These are phyloP conservation scores for Clupea harengus DNA, from an alignment of 2,113 vertebrate species.

Conservation along the genomic window DNA sequence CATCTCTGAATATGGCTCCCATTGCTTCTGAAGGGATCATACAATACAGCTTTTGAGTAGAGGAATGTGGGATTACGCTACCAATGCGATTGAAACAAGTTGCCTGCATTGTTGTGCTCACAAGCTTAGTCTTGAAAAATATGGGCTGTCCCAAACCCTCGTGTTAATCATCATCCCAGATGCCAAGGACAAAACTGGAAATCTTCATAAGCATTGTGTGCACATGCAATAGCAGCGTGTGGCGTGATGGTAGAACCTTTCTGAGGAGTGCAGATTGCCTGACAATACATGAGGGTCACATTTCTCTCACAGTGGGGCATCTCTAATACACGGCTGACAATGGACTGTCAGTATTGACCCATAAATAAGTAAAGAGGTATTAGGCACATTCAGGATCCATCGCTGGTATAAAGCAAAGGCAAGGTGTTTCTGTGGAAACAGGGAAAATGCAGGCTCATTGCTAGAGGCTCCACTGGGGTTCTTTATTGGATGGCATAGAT, in stretches of 20 bases:
- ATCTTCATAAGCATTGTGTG: slow-evolving; percentile 63
- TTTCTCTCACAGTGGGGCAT: slow-evolving; percentile 61
- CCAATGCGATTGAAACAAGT: slow-evolving; percentile 62
- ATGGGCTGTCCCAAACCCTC: slow-evolving; percentile 50
- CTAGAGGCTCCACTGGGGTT: neutral
- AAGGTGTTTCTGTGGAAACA: neutral
- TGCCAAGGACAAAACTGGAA: slow-evolving; percentile 43
- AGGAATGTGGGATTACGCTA: slow-evolving; percentile 69
- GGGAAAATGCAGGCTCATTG: neutral
- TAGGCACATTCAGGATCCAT: neutral
- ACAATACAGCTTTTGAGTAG: slow-evolving; percentile 60
- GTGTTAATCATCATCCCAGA: slow-evolving; percentile 62
- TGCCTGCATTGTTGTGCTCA: slow-evolving; percentile 56
- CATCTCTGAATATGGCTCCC: slow-evolving; percentile 65
- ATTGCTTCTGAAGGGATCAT: slow-evolving; percentile 63
- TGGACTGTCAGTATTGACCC: slow-evolving; percentile 39
- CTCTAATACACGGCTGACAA: slow-evolving; percentile 53
- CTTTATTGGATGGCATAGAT: neutral
- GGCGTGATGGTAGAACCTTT: slow-evolving; percentile 60
- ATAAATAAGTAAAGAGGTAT: slow-evolving; percentile 19
- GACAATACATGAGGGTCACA: slow-evolving; percentile 63
- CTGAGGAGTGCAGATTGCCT: slow-evolving; percentile 54
- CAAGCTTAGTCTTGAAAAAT: slow-evolving; percentile 53
- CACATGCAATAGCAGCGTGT: slow-evolving; percentile 58
- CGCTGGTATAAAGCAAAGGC: neutral